Conservation (phyloP, 1,140 invertebrate species). For the Drosophila albomicans region DNA sequence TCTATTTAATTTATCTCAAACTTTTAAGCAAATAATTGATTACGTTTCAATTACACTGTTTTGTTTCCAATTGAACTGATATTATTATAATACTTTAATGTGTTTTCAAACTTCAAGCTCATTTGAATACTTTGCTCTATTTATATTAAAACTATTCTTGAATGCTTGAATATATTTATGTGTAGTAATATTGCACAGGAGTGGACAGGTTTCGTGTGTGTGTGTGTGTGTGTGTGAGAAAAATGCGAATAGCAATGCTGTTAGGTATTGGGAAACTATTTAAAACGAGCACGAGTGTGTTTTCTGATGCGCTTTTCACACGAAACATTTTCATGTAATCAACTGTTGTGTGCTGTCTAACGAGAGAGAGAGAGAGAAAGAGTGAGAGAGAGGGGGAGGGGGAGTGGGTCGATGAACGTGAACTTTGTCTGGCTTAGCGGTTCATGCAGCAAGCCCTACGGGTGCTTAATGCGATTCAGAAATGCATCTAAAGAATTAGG, state of each 20-base stretch:
- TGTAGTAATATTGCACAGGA: not conserved
- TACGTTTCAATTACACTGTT: no score
- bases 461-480: constrained; percentile 49
- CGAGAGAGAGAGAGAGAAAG: no score
- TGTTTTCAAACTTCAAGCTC: no score
- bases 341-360: constrained; percentile 4
- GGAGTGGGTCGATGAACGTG: constrained; percentile 36
- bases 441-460: constrained; percentile 27
- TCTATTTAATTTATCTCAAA: no score
- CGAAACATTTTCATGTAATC: constrained; percentile 44
- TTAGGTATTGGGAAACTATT: constrained; percentile 23
- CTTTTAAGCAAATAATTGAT: no score
- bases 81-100: no score
- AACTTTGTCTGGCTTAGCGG: constrained; percentile 53
- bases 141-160: not conserved
- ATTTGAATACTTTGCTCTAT: not conserved
- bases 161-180: not conserved
- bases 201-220: not conserved
- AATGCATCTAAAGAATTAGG: constrained; percentile 45
- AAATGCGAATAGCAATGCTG: not conserved
- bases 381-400: not conserved
- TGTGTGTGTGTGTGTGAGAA: not conserved
- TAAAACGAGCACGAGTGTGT: constrained; percentile 11
- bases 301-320: constrained; percentile 25
- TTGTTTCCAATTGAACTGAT: no score